phyloP scores from a whole-genome alignment of 2,888 invertebrate species.

The Sarcophaga caerulescens region DNA sequence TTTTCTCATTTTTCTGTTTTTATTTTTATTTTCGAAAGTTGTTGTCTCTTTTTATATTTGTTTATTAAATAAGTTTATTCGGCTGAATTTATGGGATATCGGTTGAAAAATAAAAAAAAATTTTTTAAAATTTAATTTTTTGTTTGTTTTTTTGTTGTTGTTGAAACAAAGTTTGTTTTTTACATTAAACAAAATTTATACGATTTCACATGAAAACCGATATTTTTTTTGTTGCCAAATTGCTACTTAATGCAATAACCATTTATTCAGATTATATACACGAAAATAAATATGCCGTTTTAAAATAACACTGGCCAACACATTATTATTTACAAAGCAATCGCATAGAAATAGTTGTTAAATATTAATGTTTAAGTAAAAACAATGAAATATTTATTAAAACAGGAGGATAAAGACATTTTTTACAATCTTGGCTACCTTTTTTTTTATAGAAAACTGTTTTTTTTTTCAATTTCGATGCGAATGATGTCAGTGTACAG shows the following conservation, averaged over 20 bases:
- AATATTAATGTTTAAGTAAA: too few relatives aligned
- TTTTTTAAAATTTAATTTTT: constrained; percentile 29
- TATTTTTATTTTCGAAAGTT: too few relatives aligned
- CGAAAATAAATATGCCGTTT: background rate
- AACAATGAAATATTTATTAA: too few relatives aligned
- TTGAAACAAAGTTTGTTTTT: background rate
- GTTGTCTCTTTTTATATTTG: too few relatives aligned
- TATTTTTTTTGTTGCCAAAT: constrained; percentile 24
- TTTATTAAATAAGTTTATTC: constrained; percentile 61
- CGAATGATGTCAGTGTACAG: too few relatives aligned
- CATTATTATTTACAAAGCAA: too few relatives aligned
- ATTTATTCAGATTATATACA: constrained; percentile 28
- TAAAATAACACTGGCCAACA: background rate
- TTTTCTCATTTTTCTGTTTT: constrained; percentile 1
- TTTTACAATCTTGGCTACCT: too few relatives aligned
- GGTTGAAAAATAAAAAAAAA: constrained; percentile 52
- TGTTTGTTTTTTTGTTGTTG: constrained; percentile 1
- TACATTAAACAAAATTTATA: constrained; percentile 9
- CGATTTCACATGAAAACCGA: background rate
- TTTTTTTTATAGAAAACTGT: too few relatives aligned
- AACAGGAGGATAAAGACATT: too few relatives aligned
- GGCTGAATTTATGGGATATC: constrained; percentile 54
- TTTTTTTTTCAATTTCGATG: too few relatives aligned
- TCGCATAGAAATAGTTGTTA: too few relatives aligned
- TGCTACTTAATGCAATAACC: constrained; percentile 42